A percentile compares a stretch with the other conserved stretches of the same genome.
Conservation (phyloP, 1,140 invertebrate genomes). For the Lordiphosa clarofinis region DNA sequence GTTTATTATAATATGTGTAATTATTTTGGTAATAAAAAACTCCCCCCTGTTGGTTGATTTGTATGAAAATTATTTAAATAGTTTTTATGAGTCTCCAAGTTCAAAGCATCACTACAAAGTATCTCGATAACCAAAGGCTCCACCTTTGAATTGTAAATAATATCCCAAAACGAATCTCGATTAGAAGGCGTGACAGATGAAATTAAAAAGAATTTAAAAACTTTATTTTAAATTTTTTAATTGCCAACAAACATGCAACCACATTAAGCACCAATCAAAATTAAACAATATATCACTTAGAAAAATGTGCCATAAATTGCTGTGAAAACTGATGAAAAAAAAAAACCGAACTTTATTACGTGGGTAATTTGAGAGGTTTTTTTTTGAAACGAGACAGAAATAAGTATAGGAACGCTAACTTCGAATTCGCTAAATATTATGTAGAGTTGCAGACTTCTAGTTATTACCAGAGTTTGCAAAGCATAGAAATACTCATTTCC, state of each 20-base stretch:
- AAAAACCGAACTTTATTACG: too few species aligned
- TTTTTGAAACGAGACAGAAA: too few species aligned
- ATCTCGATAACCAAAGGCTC: slow-evolving; percentile 12
- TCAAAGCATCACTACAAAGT: slow-evolving; percentile 27
- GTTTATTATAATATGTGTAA: too few species aligned
- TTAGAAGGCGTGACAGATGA: slow-evolving; percentile 20
- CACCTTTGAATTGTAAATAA: slow-evolving; percentile 41
- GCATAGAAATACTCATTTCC: too few species aligned
- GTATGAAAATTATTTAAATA: slow-evolving; percentile 1
- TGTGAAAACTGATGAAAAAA: too few species aligned
- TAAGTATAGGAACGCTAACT: too few species aligned
- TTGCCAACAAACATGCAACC: slow-evolving; percentile 21
- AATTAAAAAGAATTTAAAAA: slow-evolving; percentile 3
- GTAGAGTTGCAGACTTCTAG: too few species aligned
- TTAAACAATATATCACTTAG: too few species aligned
- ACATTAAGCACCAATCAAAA: slow-evolving; percentile 17
- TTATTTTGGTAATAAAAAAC: not conserved
- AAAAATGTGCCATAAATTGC: too few species aligned
- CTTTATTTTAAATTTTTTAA: not conserved
- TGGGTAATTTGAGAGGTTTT: too few species aligned
- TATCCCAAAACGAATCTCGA: slow-evolving; percentile 32
- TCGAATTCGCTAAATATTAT: too few species aligned
- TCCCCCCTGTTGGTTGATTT: not conserved
- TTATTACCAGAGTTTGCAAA: too few species aligned
- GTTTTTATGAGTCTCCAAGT: slow-evolving; percentile 2